Base-by-base conservation (phyloP, 2,797 vertebrate genomes). In the Mormyrus proboscirostris region DNA sequence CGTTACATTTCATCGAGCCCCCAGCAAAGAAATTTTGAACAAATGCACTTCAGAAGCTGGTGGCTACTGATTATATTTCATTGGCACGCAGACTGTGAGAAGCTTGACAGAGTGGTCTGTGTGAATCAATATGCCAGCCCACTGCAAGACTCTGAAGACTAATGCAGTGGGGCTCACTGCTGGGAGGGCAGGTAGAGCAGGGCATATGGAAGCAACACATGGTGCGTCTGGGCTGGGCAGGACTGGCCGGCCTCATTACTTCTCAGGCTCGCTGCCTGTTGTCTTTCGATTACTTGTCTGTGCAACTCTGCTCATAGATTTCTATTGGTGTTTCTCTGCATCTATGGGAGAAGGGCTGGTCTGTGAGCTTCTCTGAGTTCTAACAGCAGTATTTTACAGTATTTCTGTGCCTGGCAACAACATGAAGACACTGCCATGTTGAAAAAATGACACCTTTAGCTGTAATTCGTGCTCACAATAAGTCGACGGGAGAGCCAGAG, bases 91-190 rank as follows among this genome's bases (percentile, higher is more conserved):
- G 87, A 88, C 38, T 88, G 87, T 88, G 87, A 88, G 59, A 88
- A 29, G 59, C 87, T n/a, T 88, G 86, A 65, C 51, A 47, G 87
- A 50, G 87, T 88, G 44, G 19, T 69, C 16, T 69, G 44, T 50
- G 62, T 88, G 57, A 25, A 69, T 88, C 87, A 88, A 69, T 88
- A 69, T 88, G 59, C 33, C 59, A 65, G 87, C 33, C 59, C 59
- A 49, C 59, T 55, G 62, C n/a, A 69, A 59, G 59, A 47, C 87
- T 65, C 44, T 38, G 47, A 33, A 65, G 57, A 65, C 22, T 47
- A 41, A 38, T 59, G 55, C 53, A 38, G 53, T 57, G 86, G 33
- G 51, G 8, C 10, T 22, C 51, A 38, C 86, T 41, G 86, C 86
- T 87, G 86, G 6, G 86, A 62, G 86, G 33, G 51, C 53, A 87